These are phyloP conservation scores for Drosophila tsacasi DNA, from an alignment of 1,140 invertebrate genomes.

Conservation along the genomic window DNA sequence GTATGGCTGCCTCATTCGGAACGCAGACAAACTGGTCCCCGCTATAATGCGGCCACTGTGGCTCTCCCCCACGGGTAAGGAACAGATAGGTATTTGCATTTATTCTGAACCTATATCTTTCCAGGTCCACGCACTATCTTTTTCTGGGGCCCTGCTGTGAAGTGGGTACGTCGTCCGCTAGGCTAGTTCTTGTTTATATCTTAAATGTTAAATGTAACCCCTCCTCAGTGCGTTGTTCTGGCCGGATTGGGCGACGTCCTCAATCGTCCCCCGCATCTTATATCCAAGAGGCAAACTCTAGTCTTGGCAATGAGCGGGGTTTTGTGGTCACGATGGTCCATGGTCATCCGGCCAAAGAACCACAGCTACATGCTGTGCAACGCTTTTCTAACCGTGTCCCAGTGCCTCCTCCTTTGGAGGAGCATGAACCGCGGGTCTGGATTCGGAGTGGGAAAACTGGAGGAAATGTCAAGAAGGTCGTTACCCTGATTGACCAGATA, in stretches of 20 bases:
- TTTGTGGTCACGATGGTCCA: conserved; percentile 21
- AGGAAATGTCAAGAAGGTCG: neutral
- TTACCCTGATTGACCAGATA: neutral
- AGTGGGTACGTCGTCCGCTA: conserved; percentile 23
- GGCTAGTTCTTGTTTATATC: neutral
- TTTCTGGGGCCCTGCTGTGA: conserved; percentile 27
- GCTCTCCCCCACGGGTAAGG: conserved; percentile 24
- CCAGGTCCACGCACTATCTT: conserved; percentile 18
- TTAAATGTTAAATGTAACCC: neutral
- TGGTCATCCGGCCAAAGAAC: conserved; percentile 29
- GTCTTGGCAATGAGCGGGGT: conserved; percentile 2
- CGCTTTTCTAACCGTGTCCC: conserved; percentile 8
- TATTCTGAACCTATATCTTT: neutral
- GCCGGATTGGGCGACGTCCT: conserved; percentile 18
- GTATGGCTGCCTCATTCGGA: conserved; percentile 6
- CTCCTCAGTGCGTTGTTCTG: conserved; percentile 7
- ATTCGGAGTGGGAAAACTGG: neutral
- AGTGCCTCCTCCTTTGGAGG: conserved; percentile 13
- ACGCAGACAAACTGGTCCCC: conserved; percentile 6
- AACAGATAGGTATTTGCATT: neutral
- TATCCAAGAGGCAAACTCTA: conserved; percentile 18
- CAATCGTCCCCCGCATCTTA: conserved; percentile 8
- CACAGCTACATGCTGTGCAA: conserved; percentile 19
- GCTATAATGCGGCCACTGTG: conserved; percentile 3
- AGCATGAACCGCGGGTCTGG: neutral